phyloP scores from a whole-genome alignment of 2,888 invertebrate genomes.

The Catocala sponsa region DNA sequence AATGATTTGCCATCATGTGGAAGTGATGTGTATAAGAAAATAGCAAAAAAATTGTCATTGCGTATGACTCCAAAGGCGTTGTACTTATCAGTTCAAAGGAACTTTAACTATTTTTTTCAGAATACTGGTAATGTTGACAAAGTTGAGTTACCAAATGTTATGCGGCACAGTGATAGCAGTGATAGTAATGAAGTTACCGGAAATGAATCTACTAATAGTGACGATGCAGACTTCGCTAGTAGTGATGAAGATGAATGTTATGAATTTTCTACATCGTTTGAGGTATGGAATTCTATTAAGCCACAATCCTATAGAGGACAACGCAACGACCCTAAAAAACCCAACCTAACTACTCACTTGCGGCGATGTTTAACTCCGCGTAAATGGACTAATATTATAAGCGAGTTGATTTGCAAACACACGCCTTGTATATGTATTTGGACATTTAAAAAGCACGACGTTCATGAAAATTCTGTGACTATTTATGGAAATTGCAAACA shows the following conservation, averaged over 20 bases:
- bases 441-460: slow-evolving; percentile 13
- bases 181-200: slow-evolving; percentile 8
- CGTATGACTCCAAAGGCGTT: slow-evolving; percentile 18
- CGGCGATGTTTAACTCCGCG: slow-evolving; percentile 9
- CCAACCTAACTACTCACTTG: slow-evolving; percentile 6
- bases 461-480: slow-evolving; percentile 11
- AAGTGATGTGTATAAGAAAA: slow-evolving; percentile 16
- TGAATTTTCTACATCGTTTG: slow-evolving; percentile 10
- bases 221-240: slow-evolving; percentile 9
- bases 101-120: slow-evolving; percentile 7
- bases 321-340: slow-evolving; percentile 9
- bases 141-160: slow-evolving; percentile 8
- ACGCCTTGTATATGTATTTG: slow-evolving; percentile 12
- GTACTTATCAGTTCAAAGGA: slow-evolving; percentile 16
- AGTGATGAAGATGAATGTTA: slow-evolving; percentile 9
- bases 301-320: slow-evolving; percentile 7
- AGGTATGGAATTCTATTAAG: slow-evolving; percentile 9
- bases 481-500: slow-evolving; percentile 14
- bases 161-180: slow-evolving; percentile 9
- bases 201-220: slow-evolving; percentile 9
- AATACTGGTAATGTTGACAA: slow-evolving; percentile 10
- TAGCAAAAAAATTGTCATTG: slow-evolving; percentile 9
- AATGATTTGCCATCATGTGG: slow-evolving; percentile 13
- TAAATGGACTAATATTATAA: slow-evolving; percentile 3
- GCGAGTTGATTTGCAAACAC: slow-evolving; percentile 2